Base-by-base conservation (phyloP, 2,113 vertebrate genomes). In the Brachyistius frenatus region DNA sequence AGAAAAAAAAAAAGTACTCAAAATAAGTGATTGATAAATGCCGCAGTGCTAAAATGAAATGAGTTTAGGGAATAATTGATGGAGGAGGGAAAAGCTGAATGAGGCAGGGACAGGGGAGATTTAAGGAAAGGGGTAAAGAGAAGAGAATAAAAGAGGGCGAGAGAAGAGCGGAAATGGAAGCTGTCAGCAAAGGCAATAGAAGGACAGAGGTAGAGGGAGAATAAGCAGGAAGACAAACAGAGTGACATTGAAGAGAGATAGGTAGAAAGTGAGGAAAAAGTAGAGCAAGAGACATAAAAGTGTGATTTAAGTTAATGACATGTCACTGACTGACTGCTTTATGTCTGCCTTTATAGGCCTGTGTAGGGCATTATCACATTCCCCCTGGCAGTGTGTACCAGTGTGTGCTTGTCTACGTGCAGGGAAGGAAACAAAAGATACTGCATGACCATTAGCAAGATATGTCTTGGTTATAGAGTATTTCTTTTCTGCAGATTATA, bases 281-380 rank as follows among this genome's bases (percentile, higher is more conserved):
- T 77, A 66, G 77, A 77, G 77, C 23, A 33, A 70, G 71, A 81
- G 85, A 88, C 88, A 93, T 91, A 90, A 92, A 92, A 93, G 83
- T 86, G 89, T 92, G 92, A 93, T 93, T 92, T 92, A 92, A 91
- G 90, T 87, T 92, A 86, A 92, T 91, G 88, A 86, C 85, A 80
- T 91, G 91, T 90, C 91, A 91, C 82, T 81, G 79, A 83, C 79
- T 81, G 90, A 87, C 81, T 91, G 73, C 86, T 92, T 92, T 93
- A 90, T 90, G 89, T 80, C 66, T 16, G 84, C 57, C 83, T 83
- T 89, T 90, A 91, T 89, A 77, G 88, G 73, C 66, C 81, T 72
- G 84, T 82, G 85, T 68, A 65, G 76, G 78, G 88, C 82, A 82
- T 88, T 82, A 85, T 76, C 86, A 73, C 85, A 30, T 53, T n/a